phyloP scores from a whole-genome alignment of 2,888 invertebrate genomes.

The Clepsis dumicolana region DNA sequence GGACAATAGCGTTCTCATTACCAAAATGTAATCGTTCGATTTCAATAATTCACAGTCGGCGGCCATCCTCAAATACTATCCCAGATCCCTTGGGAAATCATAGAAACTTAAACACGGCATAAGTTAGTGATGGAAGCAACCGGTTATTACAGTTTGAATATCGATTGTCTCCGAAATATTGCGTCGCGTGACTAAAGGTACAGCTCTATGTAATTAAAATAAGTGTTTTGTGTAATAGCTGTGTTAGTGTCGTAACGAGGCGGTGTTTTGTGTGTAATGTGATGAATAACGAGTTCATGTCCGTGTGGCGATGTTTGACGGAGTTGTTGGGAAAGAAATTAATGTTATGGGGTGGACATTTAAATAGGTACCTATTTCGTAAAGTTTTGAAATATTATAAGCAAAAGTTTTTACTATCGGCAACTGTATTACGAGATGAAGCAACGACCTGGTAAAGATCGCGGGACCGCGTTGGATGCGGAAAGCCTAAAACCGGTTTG shows the following conservation, averaged over 20 bases:
- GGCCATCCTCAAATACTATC: constrained; percentile 72
- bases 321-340: neutral
- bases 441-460: too few species aligned
- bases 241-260: constrained; percentile 36
- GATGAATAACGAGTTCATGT: constrained; percentile 7
- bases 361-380: too few species aligned
- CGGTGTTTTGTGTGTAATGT: constrained; percentile 18
- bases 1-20: constrained; percentile 23
- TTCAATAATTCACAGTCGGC: constrained; percentile 73
- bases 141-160: constrained; percentile 53
- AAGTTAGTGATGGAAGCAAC: constrained; percentile 57
- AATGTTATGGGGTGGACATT: too few species aligned
- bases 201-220: constrained; percentile 40
- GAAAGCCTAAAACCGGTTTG: too few species aligned
- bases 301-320: neutral
- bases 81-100: constrained; percentile 76
- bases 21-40: constrained; percentile 42
- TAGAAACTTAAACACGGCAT: constrained; percentile 76
- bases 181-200: constrained; percentile 46
- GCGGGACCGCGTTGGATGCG: too few species aligned
- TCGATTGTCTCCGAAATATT: constrained; percentile 44
- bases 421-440: too few species aligned
- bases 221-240: constrained; percentile 40
- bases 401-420: too few species aligned
- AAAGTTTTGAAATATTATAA: too few species aligned